A percentile compares a stretch with the other conserved stretches of the same genome.
These are phyloP conservation scores for Leptobrachium ailaonicum DNA, from an alignment of 2,113 vertebrate species.

Conservation along the genomic window DNA sequence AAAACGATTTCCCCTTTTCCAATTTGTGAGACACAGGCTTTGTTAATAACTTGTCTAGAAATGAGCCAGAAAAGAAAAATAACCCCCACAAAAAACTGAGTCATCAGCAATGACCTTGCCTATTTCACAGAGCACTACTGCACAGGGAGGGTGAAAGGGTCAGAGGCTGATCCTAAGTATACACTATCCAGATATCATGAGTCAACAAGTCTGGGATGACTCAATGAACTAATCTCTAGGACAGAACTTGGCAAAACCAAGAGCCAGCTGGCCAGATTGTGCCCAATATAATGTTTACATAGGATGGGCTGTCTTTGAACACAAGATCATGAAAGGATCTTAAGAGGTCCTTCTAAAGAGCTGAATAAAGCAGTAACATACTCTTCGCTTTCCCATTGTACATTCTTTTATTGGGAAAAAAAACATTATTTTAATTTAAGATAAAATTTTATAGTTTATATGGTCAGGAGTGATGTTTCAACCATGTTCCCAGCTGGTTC, in stretches of 20 bases:
- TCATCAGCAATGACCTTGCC: conserved; percentile 18
- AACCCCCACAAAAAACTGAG: background rate
- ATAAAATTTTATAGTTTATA: too few relatives aligned
- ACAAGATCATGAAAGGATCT: conserved; percentile 26
- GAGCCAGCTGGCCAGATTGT: conserved; percentile 38
- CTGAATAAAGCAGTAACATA: background rate
- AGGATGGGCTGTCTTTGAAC: conserved; percentile 26
- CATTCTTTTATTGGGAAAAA: too few relatives aligned
- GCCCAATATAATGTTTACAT: conserved; percentile 25
- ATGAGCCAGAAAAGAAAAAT: too few relatives aligned
- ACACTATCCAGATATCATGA: conserved; percentile 20
- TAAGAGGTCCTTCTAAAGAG: background rate
- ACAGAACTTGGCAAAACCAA: conserved; percentile 14
- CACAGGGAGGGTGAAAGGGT: conserved; percentile 14
- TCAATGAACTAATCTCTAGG: conserved; percentile 38
- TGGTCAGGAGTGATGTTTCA: too few relatives aligned
- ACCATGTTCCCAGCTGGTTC: too few relatives aligned
- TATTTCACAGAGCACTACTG: background rate
- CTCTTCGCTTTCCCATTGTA: too few relatives aligned
- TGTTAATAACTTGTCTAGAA: too few relatives aligned
- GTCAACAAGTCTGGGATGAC: conserved; percentile 42
- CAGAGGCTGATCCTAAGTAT: conserved; percentile 35
- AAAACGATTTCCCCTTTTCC: too few relatives aligned
- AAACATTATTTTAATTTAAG: too few relatives aligned
- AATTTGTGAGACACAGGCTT: too few relatives aligned